Evolutionary conservation across 2,888 invertebrate species (phyloP).

Genomic region (Trachelus tabidus): DNA sequence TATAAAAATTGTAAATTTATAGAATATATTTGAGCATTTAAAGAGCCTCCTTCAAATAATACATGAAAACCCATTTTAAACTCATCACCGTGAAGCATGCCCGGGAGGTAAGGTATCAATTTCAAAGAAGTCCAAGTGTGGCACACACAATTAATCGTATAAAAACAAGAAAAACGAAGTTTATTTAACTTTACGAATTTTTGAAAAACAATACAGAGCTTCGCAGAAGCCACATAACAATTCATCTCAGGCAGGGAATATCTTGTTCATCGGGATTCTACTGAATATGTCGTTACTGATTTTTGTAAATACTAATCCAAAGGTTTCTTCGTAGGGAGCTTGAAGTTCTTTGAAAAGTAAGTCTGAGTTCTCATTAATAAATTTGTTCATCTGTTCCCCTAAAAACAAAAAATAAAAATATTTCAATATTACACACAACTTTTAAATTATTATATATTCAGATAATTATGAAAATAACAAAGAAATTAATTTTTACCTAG

Average conservation of each 20-base stretch:
- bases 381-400: conserved; percentile 73
- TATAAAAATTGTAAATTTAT: neutral
- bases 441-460: neutral
- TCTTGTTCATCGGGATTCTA: conserved; percentile 74
- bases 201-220: neutral
- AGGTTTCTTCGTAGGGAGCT: conserved; percentile 75
- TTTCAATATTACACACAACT: neutral
- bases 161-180: neutral
- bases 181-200: neutral
- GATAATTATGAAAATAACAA: neutral
- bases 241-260: conserved; percentile 67
- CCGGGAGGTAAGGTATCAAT: neutral
- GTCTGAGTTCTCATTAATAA: conserved; percentile 77
- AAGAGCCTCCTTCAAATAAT: neutral
- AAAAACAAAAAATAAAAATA: conserved; percentile 19
- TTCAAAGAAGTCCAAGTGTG: neutral
- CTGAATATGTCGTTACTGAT: conserved; percentile 77
- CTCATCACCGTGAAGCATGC: neutral
- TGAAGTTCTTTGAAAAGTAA: conserved; percentile 76
- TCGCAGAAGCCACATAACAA: neutral
- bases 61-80: neutral
- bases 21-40: neutral
- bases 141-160: neutral
- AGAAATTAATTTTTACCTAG: conserved; percentile 62
- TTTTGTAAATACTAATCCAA: conserved; percentile 75